A percentile compares a stretch with the other conserved stretches of the same genome.
Evolutionary conservation across 2,113 vertebrate species (phyloP).

Genomic region (Malurus melanocephalus): DNA sequence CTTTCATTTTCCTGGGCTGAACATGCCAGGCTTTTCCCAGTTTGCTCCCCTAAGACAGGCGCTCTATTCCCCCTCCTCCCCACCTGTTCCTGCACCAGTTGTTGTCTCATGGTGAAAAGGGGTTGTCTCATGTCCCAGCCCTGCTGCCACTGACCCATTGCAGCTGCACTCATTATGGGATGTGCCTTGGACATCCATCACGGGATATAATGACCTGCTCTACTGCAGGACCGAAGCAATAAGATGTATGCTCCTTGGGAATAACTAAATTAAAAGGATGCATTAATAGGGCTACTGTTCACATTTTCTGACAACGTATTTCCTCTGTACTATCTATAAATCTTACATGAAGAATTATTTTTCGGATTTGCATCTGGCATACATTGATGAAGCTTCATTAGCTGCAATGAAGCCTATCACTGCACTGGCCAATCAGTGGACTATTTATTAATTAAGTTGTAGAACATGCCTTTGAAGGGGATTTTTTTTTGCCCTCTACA

Average conservation of each 20-base stretch:
- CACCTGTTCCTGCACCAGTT: neutral
- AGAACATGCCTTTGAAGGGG: neutral
- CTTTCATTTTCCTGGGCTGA: neutral
- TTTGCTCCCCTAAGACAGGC: neutral
- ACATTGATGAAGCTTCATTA: conserved; percentile 27
- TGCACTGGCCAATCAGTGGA: conserved; percentile 16
- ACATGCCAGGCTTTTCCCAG: neutral
- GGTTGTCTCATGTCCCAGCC: neutral
- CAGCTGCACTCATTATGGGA: neutral
- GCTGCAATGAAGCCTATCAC: conserved; percentile 8
- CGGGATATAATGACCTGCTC: neutral
- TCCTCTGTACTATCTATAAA: conserved; percentile 45
- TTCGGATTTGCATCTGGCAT: conserved; percentile 25
- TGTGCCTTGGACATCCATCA: neutral
- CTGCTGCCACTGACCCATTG: too few relatives aligned
- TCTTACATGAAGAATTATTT: conserved; percentile 14
- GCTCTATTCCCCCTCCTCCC: neutral
- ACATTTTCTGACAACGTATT: conserved; percentile 31
- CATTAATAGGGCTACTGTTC: conserved; percentile 26
- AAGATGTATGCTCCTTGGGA: neutral
- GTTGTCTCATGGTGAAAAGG: neutral
- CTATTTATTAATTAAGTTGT: conserved; percentile 48
- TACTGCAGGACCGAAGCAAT: neutral
- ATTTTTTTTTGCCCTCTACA: neutral
- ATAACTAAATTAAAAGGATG: conserved; percentile 40